Evolutionary conservation across 1,140 invertebrate species (phyloP), one percentile per base, ranked within the genome.

Genomic region (Drosophila quadrilineata): DNA sequence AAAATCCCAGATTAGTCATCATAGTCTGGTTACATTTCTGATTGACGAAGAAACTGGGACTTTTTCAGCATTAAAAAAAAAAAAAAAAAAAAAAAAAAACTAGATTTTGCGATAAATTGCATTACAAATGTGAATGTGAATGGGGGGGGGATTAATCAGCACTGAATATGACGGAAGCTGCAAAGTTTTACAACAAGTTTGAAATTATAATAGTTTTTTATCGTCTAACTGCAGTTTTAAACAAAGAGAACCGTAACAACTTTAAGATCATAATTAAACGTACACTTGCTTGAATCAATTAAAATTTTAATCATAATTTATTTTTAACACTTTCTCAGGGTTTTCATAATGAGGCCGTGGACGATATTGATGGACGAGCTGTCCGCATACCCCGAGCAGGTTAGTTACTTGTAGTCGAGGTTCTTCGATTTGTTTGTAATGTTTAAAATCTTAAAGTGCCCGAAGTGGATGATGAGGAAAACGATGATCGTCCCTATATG

Each of bases 401-500:
- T 85, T 63, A 31, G 80, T 84, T n/a, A n/a, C n/a, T n/a, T n/a
- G n/a, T n/a, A n/a, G n/a, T n/a, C n/a, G n/a, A n/a, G n/a, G n/a
- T n/a, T n/a, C n/a, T n/a, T n/a, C n/a, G n/a, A n/a, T n/a, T n/a
- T n/a, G n/a, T n/a, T n/a, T n/a, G n/a, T n/a, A n/a, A n/a, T n/a
- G n/a, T n/a, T n/a, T n/a, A n/a, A 59, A 50, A 10, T 66, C 6
- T 24, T 26, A 9, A 48, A 86, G 87, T 86, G 8, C 87, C 89
- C 2, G 90, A 89, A 62, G 75, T 88, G 14, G 91, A 92, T 53
- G 91, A 92, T 6, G 82, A 90, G 45, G 79, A 90, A 14, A 54
- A 82, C 3, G 86, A 90, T 36, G 88, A 90, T 22, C 86, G 87
- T 40, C 74, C 88, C 49, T 53, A 86, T 19, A 88, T 85, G 2